These are phyloP conservation scores for Heterocephalus glaber DNA, from an alignment of 2,113 vertebrate species.

Conservation along the genomic window DNA sequence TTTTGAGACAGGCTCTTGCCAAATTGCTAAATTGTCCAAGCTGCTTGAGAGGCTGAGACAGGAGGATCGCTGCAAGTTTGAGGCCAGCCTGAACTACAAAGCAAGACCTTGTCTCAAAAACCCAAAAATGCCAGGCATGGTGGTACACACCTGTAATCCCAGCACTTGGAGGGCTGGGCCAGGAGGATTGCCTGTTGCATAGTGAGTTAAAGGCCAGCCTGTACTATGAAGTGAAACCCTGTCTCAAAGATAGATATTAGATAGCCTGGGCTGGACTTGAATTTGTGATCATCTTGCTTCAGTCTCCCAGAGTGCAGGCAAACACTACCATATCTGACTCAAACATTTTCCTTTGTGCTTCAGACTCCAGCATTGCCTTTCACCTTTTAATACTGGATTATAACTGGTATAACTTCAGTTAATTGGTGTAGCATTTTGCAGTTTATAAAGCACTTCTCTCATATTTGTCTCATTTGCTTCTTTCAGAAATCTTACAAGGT, in stretches of 20 bases:
- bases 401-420: background rate
- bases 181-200: too few species aligned
- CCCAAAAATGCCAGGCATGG: background rate
- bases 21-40: background rate
- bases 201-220: too few species aligned
- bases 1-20: background rate
- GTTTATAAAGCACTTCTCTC: background rate
- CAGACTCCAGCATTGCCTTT: background rate
- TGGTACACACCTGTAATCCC: background rate
- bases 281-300: background rate
- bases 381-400: background rate
- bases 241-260: too few species aligned
- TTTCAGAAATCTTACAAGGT: constrained; percentile 16
- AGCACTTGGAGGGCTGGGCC: too few species aligned
- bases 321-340: background rate
- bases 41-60: background rate
- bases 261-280: background rate
- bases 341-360: background rate
- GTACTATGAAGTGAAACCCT: too few species aligned
- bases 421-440: background rate
- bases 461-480: background rate
- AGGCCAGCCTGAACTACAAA: background rate
- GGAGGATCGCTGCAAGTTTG: background rate
- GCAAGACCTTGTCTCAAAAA: background rate
- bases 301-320: background rate